Evolutionary conservation across 2,888 invertebrate genomes (phyloP), one percentile per base, ranked within the genome.

Genomic region (Amphipoea lucens): DNA sequence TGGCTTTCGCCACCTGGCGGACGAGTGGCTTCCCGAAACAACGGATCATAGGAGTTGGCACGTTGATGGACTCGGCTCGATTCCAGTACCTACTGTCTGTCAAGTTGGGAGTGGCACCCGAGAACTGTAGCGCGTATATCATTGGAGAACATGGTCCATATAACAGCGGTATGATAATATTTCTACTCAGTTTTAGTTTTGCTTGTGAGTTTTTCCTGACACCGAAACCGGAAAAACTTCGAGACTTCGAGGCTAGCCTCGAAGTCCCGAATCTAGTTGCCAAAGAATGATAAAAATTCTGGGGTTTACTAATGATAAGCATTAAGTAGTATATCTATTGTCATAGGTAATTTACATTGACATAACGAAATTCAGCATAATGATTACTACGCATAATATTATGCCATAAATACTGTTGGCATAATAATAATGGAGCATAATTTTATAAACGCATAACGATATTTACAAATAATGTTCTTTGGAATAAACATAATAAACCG

Each of bases 1-100:
- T 99, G 90, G 98, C 98, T 1, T 98, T 98, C 93, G 98, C 98
- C 2, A 98, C 98, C 17, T 99, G 99, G 99, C 98, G 98, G 92
- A 91, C 98, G 54, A 98, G 98, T 76, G 98, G 98, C 14, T 95
- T 99, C 76, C 98, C 98, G 23, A 97, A 98, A 92, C 97, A 98
- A 90, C 97, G 98, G 45, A 98, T 99, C 51, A 98, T 99, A 91
- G 99, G 99, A 36, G 98, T 98, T 69, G 99, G 99, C 54, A 99
- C 98, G 48, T 98, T 98, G 94, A 96, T 99, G 90, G 98, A 99
- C 93, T 98, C 98, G 0, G 98, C 98, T 0, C 97, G 99, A 81
- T 98, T 99, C 94, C 97, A 98, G 51, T 98, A 98, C 94, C 95
- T 98, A 76, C 96, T 99, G 90, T 98, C 98, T 0, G 98, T 98